A percentile compares a stretch with the other conserved stretches of the same genome.
phyloP scores from a whole-genome alignment of 2,113 vertebrate species.

The Perccottus glenii region DNA sequence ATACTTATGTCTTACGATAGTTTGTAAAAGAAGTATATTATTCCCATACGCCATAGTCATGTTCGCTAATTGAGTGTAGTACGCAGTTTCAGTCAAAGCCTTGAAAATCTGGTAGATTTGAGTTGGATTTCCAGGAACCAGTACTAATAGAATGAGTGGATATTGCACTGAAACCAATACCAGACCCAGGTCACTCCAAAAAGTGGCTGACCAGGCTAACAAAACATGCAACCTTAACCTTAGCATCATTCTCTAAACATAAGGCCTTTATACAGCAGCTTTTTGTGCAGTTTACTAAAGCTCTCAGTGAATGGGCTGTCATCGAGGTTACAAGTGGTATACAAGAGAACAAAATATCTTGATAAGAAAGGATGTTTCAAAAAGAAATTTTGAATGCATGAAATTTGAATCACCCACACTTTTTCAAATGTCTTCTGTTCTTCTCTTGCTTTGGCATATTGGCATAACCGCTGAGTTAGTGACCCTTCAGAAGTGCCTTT shows the following conservation, averaged over 20 bases:
- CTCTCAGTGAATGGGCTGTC: neutral
- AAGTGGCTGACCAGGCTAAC: neutral
- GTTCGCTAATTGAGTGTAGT: too few relatives aligned
- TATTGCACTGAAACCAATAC: too few relatives aligned
- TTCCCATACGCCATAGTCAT: too few relatives aligned
- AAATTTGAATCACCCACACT: neutral
- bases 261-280: neutral
- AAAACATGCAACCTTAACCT: neutral
- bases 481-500: slow-evolving; percentile 44
- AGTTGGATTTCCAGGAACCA: too few relatives aligned
- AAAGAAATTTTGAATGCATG: neutral
- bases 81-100: too few relatives aligned
- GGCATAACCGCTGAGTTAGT: slow-evolving; percentile 39
- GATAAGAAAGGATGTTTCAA: neutral
- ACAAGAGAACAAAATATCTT: neutral
- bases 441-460: slow-evolving; percentile 32
- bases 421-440: slow-evolving; percentile 24
- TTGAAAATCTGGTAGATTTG: too few relatives aligned
- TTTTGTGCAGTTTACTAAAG: neutral
- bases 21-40: too few relatives aligned
- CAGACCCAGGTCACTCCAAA: too few relatives aligned
- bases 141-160: too few relatives aligned
- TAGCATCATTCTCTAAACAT: neutral
- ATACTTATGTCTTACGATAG: too few relatives aligned
- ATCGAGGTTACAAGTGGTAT: neutral